phyloP scores from a whole-genome alignment of 2,113 vertebrate species.

The Lophius piscatorius region DNA sequence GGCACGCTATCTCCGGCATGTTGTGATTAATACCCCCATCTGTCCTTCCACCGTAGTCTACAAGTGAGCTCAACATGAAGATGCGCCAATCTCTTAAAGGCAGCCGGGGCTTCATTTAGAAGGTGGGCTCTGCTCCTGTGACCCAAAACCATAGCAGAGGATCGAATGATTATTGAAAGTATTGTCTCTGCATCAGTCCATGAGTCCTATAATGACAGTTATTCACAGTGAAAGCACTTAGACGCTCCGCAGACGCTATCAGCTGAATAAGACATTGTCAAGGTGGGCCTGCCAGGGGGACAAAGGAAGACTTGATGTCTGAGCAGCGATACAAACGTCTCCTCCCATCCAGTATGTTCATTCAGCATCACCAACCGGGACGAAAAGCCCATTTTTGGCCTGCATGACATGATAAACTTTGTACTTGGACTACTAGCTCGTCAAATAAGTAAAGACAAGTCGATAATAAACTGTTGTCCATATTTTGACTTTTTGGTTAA shows the following conservation, averaged over 20 bases:
- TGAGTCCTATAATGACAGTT: constrained; percentile 20
- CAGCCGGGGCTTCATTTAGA: not conserved
- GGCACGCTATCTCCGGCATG: not conserved
- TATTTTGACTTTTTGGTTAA: too few species aligned
- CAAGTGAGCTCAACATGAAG: too few species aligned
- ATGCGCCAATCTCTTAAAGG: too few species aligned
- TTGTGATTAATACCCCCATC: not conserved
- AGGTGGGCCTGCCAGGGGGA: constrained; percentile 35
- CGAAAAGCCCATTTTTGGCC: too few species aligned
- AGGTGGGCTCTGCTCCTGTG: not conserved
- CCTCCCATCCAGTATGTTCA: too few species aligned
- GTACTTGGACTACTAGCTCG: too few species aligned
- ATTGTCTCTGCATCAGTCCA: too few species aligned
- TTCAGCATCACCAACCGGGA: constrained; percentile 14
- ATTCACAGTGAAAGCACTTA: constrained; percentile 41
- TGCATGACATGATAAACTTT: too few species aligned
- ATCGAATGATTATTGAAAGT: too few species aligned
- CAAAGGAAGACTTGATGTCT: constrained; percentile 35
- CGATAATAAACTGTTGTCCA: too few species aligned
- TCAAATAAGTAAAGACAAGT: too few species aligned
- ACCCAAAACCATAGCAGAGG: not conserved
- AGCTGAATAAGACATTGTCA: constrained; percentile 60
- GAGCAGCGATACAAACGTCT: too few species aligned
- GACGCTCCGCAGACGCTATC: constrained; percentile 50
- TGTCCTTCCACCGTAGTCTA: not conserved